Conservation (phyloP, 2,797 vertebrate species). For the Pogoniulus pusillus region DNA sequence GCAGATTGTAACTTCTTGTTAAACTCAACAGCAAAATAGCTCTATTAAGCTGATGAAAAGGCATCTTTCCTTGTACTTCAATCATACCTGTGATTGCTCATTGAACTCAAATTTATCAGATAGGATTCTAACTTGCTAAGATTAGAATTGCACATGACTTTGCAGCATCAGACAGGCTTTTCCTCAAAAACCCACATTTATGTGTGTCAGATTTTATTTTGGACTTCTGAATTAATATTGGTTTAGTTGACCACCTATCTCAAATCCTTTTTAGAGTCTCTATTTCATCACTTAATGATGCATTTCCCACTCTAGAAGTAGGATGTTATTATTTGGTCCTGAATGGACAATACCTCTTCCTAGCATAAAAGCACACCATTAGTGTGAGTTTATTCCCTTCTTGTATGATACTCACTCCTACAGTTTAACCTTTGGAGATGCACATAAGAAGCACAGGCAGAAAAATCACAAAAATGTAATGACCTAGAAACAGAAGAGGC, state of each 20-base stretch:
- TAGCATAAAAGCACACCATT: neutral
- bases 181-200: neutral
- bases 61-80: neutral
- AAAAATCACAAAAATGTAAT: neutral
- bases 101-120: neutral
- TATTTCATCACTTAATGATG: neutral
- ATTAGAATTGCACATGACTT: neutral
- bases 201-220: neutral
- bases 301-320: neutral
- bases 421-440: fast-evolving
- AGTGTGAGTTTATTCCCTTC: neutral
- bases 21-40: neutral
- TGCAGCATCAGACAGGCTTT: neutral
- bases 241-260: neutral
- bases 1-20: neutral
- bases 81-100: neutral
- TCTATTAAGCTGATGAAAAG: neutral
- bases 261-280: neutral
- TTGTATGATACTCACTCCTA: neutral
- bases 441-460: neutral
- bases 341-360: neutral
- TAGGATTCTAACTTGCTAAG: neutral
- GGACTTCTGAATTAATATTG: neutral
- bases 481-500: neutral
- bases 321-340: neutral